Base-by-base conservation (phyloP, 2,797 vertebrate species). In the Lutjanus argentimaculatus region DNA sequence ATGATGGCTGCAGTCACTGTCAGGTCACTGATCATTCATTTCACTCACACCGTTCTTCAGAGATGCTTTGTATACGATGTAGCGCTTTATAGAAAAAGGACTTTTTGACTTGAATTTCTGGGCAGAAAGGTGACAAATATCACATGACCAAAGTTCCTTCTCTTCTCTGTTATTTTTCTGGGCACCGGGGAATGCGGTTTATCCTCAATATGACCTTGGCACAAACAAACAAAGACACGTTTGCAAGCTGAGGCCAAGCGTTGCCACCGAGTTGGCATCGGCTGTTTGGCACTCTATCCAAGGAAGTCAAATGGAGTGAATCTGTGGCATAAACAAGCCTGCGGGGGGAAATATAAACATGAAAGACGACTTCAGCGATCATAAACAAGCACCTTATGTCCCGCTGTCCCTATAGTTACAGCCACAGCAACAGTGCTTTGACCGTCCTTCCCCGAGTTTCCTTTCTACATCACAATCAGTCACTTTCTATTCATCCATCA, bases 261-360 rank as follows among this genome's bases (percentile, higher is more conserved):
- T 51, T 72, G 68, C 78, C 82, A 76, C 82, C 78, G 81, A 57
- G 74, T 81, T 88, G 85, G 86, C 85, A 77, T 48, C 49, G 9
- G 67, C 79, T 61, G 70, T 59, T 89, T 91, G 90, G 88, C 82
- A 36, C 75, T 17, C 46, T 22, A 53, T 77, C 66, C 83, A 61
- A 85, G 85, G 81, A 87, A 80, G 72, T 86, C 51, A 79, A 87
- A 88, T 61, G 75, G 79, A 86, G 82, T 67, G 72, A 86, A 87
- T 90, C 19, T 62, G 83, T 55, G 75, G 87, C 77, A 86, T 88
- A 92, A 93, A 92, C 92, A 92, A 91, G 82, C 82, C 89, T 65
- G 68, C 45, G 80, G 82, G 80, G 53, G 86, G 75, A 86, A 82
- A 85, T 73, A 79, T 58, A 82, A 89, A 91, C 82, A 92, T 67